A percentile compares a stretch with the other conserved stretches of the same genome.
phyloP scores from a whole-genome alignment of 2,888 invertebrate species.

The Chrysolina americana region DNA sequence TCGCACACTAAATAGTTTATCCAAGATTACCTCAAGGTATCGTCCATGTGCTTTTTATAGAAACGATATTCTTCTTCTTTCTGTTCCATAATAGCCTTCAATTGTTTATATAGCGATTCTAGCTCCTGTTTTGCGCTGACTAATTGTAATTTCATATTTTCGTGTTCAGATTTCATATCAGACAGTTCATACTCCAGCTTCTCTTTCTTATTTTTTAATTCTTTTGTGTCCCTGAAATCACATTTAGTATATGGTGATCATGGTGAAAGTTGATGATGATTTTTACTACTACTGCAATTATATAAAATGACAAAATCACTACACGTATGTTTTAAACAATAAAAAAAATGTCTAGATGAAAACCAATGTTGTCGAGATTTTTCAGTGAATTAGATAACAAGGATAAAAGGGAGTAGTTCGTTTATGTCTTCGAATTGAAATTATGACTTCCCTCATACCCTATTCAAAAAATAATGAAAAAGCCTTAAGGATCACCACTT shows the following conservation, averaged over 20 bases:
- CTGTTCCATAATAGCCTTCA: conserved; percentile 45
- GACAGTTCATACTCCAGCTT: conserved; percentile 45
- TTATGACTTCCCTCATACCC: no score
- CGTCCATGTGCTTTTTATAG: conserved; percentile 50
- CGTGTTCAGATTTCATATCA: conserved; percentile 32
- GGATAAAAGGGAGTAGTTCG: no score
- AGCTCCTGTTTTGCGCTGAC: conserved; percentile 27
- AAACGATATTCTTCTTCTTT: conserved; percentile 48
- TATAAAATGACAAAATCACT: no score
- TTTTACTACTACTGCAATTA: no score
- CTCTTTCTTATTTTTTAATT: conserved; percentile 38
- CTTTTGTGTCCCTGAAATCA: conserved; percentile 44
- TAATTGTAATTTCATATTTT: conserved; percentile 32
- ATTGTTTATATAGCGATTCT: conserved; percentile 43
- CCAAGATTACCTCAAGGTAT: conserved; percentile 41
- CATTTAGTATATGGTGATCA: neutral
- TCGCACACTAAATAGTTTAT: neutral
- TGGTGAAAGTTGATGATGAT: neutral
- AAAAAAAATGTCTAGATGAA: no score
- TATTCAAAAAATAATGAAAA: no score
- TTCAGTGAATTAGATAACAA: no score
- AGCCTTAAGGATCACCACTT: no score
- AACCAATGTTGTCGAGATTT: no score
- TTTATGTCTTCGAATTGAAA: no score
- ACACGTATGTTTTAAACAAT: no score